Percentiles rank a stretch among this genome's conserved stretches.
Evolutionary conservation across 2,888 invertebrate species (phyloP).

Genomic region (Pterostichus niger): DNA sequence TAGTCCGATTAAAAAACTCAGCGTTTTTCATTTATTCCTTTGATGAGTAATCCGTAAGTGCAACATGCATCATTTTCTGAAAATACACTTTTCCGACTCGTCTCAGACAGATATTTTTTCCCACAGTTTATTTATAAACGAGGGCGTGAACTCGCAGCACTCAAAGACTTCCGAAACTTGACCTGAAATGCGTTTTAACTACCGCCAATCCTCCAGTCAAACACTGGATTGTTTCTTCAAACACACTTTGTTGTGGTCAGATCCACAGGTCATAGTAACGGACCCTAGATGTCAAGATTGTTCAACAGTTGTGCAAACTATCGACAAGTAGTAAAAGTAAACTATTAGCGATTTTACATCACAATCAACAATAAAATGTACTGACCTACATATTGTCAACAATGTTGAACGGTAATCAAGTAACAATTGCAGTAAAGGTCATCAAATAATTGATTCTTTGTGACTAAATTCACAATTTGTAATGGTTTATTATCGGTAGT

Average conservation of each 20-base stretch:
- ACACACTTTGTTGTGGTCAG: slow-evolving; percentile 6
- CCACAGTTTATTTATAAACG: slow-evolving; percentile 61
- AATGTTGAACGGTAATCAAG: slow-evolving; percentile 18
- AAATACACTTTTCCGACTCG: slow-evolving; percentile 31
- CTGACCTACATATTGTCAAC: slow-evolving; percentile 51
- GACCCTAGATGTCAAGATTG: slow-evolving; percentile 10
- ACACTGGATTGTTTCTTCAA: slow-evolving; percentile 31
- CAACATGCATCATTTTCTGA: slow-evolving; percentile 45
- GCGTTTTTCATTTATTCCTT: slow-evolving; percentile 5
- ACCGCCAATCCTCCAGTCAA: slow-evolving; percentile 33
- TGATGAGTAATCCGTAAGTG: slow-evolving; percentile 32
- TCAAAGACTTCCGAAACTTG: slow-evolving; percentile 51
- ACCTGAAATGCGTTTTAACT: slow-evolving; percentile 50
- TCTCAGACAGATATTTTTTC: slow-evolving; percentile 44
- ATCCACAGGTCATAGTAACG: slow-evolving; percentile 40
- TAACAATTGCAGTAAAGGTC: slow-evolving; percentile 21
- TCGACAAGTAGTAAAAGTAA: slow-evolving; percentile 29
- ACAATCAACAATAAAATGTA: slow-evolving; percentile 35
- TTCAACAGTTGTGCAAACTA: slow-evolving; percentile 14
- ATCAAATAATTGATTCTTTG: background rate
- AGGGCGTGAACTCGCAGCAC: slow-evolving; percentile 54
- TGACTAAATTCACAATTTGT: background rate
- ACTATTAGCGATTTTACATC: slow-evolving; percentile 26
- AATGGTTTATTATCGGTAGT: background rate
- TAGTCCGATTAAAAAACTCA: background rate